Evolutionary conservation across 2,888 invertebrate species (phyloP), one percentile per base, ranked within the genome.

Genomic region (Argyresthia albistria): DNA sequence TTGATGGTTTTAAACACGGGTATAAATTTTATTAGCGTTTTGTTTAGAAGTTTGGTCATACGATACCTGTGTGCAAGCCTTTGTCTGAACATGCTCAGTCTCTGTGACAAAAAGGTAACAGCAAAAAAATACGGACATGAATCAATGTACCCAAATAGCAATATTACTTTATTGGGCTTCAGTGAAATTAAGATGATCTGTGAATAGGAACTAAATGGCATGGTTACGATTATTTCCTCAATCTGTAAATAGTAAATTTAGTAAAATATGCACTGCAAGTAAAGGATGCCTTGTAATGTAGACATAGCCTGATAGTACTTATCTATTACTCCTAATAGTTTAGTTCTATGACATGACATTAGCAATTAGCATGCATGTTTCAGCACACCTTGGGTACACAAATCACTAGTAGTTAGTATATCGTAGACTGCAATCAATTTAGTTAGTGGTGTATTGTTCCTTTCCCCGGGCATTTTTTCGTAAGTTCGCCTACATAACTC

Each of bases 351-450:
- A 1, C 8, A 12, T 71, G n/a, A n/a, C n/a, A n/a, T n/a, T n/a
- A 74, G 70, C 73, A 73, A 64, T 75, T 67, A 77, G 82, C 82
- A 81, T 82, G 81, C 76, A 71, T 66, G 70, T 79, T 80, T 65
- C 64, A 69, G 25, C 68, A 46, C 35, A 48, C 64, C 64, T 67
- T 74, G 74, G 73, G 70, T 70, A 69, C 66, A 70, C 70, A 69
- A 71, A 69, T 69, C 73, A 75, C 67, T 72, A 56, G 67, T 76
- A 70, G 70, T 62, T 67, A 25, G 25, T 25, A 74, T 70, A 68
- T 62, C 70, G 76, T 80, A 76, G 71, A 74, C 58, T 37, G 48
- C 25, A 36, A 37, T 48, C 12, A 37, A 48, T 36, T 48, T 15
- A 58, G 57, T 59, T 67, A 63, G 63, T 65, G 57, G 67, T 66